Conservation (phyloP, 2,113 vertebrate species). For the Nipponia nippon region DNA sequence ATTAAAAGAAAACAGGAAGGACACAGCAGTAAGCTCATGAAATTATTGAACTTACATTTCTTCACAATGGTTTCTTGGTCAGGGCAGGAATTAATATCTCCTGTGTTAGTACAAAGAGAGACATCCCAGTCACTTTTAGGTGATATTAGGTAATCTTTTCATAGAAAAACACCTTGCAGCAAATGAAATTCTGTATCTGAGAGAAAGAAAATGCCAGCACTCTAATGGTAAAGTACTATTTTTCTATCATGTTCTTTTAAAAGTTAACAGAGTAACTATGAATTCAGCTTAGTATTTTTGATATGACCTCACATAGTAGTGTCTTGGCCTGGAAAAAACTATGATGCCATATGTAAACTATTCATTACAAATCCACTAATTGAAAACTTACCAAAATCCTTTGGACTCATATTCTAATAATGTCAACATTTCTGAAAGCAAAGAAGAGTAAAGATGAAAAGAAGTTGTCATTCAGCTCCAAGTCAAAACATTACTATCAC, state of each 20-base stretch:
- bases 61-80: not conserved
- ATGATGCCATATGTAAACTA: constrained; percentile 41
- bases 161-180: not conserved
- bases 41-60: not conserved
- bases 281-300: not conserved
- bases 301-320: not conserved
- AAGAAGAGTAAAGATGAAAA: constrained; percentile 1
- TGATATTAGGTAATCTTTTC: not conserved
- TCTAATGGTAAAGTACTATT: not conserved
- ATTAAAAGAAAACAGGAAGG: not conserved
- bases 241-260: not conserved
- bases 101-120: not conserved
- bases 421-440: not conserved
- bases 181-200: not conserved
- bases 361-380: constrained; percentile 29
- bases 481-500: not conserved
- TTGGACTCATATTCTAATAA: not conserved
- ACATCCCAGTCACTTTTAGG: not conserved
- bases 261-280: not conserved
- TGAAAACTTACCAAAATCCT: constrained; percentile 24
- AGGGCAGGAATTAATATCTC: not conserved
- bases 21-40: not conserved
- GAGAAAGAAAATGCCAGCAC: not conserved
- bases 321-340: not conserved
- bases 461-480: not conserved